Base-by-base conservation (phyloP, 2,113 vertebrate genomes). In the Hippocampus zosterae region DNA sequence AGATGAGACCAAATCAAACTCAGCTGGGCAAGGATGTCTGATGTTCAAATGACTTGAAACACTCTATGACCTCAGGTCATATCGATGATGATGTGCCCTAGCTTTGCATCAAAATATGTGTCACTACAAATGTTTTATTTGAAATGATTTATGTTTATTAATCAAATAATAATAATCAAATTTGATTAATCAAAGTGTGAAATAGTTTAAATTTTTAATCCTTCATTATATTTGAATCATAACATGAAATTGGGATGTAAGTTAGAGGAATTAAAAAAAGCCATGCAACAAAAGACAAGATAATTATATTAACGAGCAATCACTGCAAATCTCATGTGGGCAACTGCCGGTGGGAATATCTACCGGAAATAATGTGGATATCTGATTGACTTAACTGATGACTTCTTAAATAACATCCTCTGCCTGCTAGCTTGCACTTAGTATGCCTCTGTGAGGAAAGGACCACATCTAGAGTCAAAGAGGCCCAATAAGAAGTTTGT, bases 391-490 rank as follows among this genome's bases (percentile, higher is more conserved):
- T 73, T 70, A 65, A 79, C 67, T 65, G 69, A 71, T 75, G 77
- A 70, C 67, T 76, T 75, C 46, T 76, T 82, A 65, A 81, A 78
- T 73, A 84, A 70, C 71, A 72, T 75, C 55, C 10, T 2, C 70
- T 55, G 67, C 16, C 56, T 37, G 23, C 46, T 37, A 57, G 3
- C 60, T 63, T 42, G 19, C 37, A 57, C 18, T 61, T 37, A 59
- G 16, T 15, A 23, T 53, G 70, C 40, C n/a, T 52, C 61, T 65
- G 70, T 62, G 46, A 70, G 44, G 37, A 19, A 50, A 70, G 53
- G 65, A 66, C 73, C 44, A 71, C 77, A 70, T 74, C 70, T 82
- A 82, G 75, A 88, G 85, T 90, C 84, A 88, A 88, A 89, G 82
- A 81, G 83, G 83, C 85, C 71, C 83, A 77, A 81, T 86, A 85